These are phyloP conservation scores for Sander lucioperca DNA, from an alignment of 2,113 vertebrate species.

Conservation along the genomic window DNA sequence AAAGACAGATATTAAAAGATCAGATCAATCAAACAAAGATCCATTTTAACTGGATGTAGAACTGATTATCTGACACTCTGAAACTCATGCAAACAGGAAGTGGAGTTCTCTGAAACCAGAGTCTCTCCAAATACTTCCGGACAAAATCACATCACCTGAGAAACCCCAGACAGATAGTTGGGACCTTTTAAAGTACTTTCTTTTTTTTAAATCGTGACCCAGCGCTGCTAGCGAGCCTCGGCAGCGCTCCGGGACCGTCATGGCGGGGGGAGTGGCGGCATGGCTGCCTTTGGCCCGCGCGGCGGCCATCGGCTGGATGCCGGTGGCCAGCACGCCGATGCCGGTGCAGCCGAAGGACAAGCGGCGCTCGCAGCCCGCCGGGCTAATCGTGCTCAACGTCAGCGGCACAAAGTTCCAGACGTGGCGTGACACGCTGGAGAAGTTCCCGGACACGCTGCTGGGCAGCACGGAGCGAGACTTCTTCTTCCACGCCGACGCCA, in stretches of 20 bases:
- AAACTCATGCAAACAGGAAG: too few species aligned
- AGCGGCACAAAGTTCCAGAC: conserved; percentile 97
- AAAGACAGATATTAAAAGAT: too few species aligned
- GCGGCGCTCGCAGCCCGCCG: conserved; percentile 84
- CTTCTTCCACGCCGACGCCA: conserved; percentile 93
- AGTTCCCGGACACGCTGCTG: conserved; percentile 96
- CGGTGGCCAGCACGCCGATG: conserved; percentile 94
- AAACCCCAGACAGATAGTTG: too few species aligned
- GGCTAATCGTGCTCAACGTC: conserved; percentile 93
- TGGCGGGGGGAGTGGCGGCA: conserved; percentile 95
- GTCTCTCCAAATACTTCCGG: too few species aligned
- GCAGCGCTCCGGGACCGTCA: conserved; percentile 65
- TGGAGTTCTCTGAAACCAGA: too few species aligned
- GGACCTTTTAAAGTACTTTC: too few species aligned
- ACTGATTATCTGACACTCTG: too few species aligned
- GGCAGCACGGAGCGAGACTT: conserved; percentile 96
- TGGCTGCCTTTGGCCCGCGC: conserved; percentile 98
- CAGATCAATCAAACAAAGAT: too few species aligned
- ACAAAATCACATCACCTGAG: too few species aligned
- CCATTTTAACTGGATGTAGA: too few species aligned
- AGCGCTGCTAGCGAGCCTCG: not conserved
- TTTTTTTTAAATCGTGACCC: too few species aligned
- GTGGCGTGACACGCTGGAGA: conserved; percentile 94
- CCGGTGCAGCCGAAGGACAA: conserved; percentile 88
- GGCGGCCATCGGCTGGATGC: conserved; percentile 98